Base-by-base conservation (phyloP, 2,797 vertebrate species). In the Champsocephalus esox region DNA sequence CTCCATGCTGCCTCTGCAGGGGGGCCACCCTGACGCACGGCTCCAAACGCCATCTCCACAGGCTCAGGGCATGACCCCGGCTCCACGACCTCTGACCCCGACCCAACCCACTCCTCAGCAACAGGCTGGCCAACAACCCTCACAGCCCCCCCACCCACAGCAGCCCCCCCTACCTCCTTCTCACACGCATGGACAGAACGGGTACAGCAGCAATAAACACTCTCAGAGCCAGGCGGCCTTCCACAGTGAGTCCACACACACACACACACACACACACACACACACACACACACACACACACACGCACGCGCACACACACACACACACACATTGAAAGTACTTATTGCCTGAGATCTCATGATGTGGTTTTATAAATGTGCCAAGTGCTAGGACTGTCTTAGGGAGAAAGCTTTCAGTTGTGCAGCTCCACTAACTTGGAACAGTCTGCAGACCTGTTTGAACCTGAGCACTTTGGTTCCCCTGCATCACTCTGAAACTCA, bases 191-290 rank as follows among this genome's bases (percentile, higher is more conserved):
- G 70, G 93, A 84, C 87, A 90, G 83, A 96, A 95, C 0, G 94
- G 94, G 34, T 95, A 93, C 76, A 88, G 80, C 77, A 86, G 83
- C 75, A 85, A 88, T 63, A 94, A 94, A 80, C 95, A 94, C 57
- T 82, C 92, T 0, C 91, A 93, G 75, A 90, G 63, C 86, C 93
- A 81, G 87, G 85, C 79, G 21, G 87, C 94, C 84, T 95, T 91
- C 82, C 79, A 88, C 79, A 92, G 92, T 94, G 68, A 91, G 92
- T 88, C 19, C 78, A 84, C 60, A 75, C 91, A 92, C 12, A 68
- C 82, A 0, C 83, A 69, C 61, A 41, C 13, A 6, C 24, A 77
- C 91, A 85, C 41, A 73, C 82, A 0, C 81, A 70, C 48, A 4
- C 34, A 34, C 34, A 7, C 5, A 7, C 32, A 34, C 32, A 6